A percentile compares a stretch with the other conserved stretches of the same genome.
phyloP scores from a whole-genome alignment of 92 coral and sea anemone species.

The Phymanthus crucifer region DNA sequence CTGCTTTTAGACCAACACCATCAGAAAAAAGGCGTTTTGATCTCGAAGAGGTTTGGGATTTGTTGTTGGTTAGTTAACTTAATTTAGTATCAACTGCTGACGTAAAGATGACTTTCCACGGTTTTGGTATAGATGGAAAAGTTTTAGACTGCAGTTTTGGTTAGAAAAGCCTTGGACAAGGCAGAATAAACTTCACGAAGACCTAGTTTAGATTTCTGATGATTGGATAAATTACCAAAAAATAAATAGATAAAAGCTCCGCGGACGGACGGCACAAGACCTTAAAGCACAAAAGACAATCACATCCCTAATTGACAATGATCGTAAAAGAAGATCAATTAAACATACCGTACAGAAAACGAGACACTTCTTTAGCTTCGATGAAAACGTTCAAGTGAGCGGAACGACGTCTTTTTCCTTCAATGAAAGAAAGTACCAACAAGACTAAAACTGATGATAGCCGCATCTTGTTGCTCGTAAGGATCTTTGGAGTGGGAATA shows the following conservation, averaged over 20 bases:
- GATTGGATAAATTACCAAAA: neutral
- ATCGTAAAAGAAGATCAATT: slow-evolving; percentile 20
- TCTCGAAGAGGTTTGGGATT: neutral
- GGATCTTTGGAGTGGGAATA: neutral
- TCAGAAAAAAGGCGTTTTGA: neutral
- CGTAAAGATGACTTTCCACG: neutral
- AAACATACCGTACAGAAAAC: slow-evolving; percentile 84
- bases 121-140: neutral
- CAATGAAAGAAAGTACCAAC: neutral
- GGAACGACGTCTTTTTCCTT: slow-evolving; percentile 29
- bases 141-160: neutral
- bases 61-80: neutral
- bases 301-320: slow-evolving; percentile 18
- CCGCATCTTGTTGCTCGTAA: neutral
- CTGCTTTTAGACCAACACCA: neutral
- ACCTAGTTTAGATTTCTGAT: neutral
- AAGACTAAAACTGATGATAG: neutral
- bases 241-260: no score
- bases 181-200: neutral
- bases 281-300: slow-evolving; percentile 14
- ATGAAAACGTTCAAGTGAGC: slow-evolving; percentile 75
- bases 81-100: neutral
- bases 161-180: neutral
- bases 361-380: slow-evolving; percentile 77
- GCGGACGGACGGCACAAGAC: slow-evolving; percentile 11